Base-by-base conservation (phyloP, 2,888 invertebrate species). In the Pristionchus exspectatus region DNA sequence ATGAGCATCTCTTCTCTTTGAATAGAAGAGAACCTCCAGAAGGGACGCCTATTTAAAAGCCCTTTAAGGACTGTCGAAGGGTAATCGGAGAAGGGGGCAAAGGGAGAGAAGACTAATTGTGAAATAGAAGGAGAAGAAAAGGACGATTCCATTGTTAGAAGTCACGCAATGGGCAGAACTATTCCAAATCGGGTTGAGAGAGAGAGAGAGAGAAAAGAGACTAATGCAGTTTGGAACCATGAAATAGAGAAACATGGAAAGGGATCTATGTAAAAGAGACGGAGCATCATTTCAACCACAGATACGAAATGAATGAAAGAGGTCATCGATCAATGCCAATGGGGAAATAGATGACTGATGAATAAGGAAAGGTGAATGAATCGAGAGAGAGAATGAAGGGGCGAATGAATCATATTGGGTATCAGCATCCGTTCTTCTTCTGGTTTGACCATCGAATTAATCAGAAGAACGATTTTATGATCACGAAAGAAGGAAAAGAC, bases 171-270 rank as follows among this genome's bases (percentile, higher is more conserved):
- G 77, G 24, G 77, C 30, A 16, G n/a, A 81, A 81, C 81, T 54
- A 81, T 81, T 81, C 81, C 81, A 81, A 81, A 81, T 81, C 81
- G 54, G 81, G 81, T 81, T 81, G 81, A 54, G 81, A 59, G 12
- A 81, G 14, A 81, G 50, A 85, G 84, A n/a, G n/a, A 38, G 56
- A 27, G 30, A 38, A 56, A 30, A 56, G 84, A 33, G 59, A 56
- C 38, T 74, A 33, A 74, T 38, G 21, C 74, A 38, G 74, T 74
- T 33, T 38, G 38, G 74, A 74, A 74, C 38, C 74, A 38, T 38
- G 74, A 38, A 38, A 74, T 74, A 33, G 5, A 24, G 74, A 74
- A 74, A 74, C 74, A 74, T 56, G 16, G 18, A 56, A 56, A 24
- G 63, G 63, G 24, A n/a, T 59, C 59, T 24, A 16, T 59, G 59